Base-by-base conservation (phyloP, 2,113 vertebrate genomes). In the Nanorana parkeri region DNA sequence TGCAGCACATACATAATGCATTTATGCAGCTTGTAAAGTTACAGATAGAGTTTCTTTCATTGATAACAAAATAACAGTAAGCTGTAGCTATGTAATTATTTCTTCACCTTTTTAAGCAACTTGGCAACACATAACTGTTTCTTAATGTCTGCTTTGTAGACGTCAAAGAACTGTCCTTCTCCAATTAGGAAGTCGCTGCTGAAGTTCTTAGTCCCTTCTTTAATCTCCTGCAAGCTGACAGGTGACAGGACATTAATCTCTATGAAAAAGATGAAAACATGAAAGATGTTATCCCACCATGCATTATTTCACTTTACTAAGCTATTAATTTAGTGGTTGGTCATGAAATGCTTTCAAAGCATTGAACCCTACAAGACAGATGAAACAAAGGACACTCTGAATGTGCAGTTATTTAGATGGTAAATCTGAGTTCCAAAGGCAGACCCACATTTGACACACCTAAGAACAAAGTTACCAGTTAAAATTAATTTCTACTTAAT, bases 151-250 rank as follows among this genome's bases (percentile, higher is more conserved):
- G 84, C 91, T 83, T 55, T 90, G 88, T 92, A 95, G 3, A 94
- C 86, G 21, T 92, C 85, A 24, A 92, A 89, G 56, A 92, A 86
- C 10, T 81, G 69, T 19, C 92, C 88, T 75, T 88, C 88, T 77
- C 91, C 86, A 2, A 93, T 87, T 52, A 90, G 88, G 28, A 90
- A 87, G 7, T 91, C 90, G 56, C 71, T 81, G 67, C 93, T 92
- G 73, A 94, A 92, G 72, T 90, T 84, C 28, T 78, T 83, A 21
- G 93, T 95, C 87, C 87, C 92, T 7, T 88, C 87, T 67, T 81
- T 17, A 79, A 95, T 83, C 1, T 86, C 89, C 24, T 89, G 84
- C 63, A 92, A 89, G 51, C 83, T 90, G 77, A 92, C 82, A 17
- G 15, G 0, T 21, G 68, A 23, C 0, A 86, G 83, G 5, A 73